A percentile compares a stretch with the other conserved stretches of the same genome.
These are phyloP conservation scores for Theristus sp. DNA, from an alignment of 2,888 invertebrate genomes.

Conservation along the genomic window DNA sequence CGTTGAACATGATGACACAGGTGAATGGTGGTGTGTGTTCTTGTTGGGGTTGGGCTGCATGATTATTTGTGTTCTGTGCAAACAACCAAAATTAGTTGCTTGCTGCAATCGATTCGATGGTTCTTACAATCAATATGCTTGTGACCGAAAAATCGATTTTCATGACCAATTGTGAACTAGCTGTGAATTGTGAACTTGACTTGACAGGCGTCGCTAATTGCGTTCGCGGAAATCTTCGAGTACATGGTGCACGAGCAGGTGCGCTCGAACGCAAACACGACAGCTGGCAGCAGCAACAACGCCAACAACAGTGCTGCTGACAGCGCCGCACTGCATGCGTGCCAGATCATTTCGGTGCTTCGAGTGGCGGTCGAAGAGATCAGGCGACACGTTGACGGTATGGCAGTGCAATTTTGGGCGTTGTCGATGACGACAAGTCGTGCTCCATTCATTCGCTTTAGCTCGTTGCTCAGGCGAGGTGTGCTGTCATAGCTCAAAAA, in stretches of 20 bases:
- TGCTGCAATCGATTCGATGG: too few species aligned
- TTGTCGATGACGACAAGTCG: background rate
- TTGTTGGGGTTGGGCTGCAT: too few species aligned
- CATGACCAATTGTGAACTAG: background rate
- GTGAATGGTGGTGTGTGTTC: background rate
- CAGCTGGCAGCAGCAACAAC: background rate
- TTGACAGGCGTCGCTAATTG: constrained; percentile 55
- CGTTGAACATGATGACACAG: constrained; percentile 80
- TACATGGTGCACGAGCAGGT: constrained; percentile 66
- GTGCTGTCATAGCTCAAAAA: too few species aligned
- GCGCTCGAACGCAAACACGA: background rate
- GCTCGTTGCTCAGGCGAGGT: too few species aligned
- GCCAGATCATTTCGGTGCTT: constrained; percentile 66
- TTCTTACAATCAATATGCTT: too few species aligned
- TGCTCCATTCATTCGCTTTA: too few species aligned
- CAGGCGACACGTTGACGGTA: constrained; percentile 14
- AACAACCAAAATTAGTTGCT: too few species aligned
- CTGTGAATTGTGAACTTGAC: background rate
- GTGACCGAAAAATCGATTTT: too few species aligned
- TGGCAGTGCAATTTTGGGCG: background rate
- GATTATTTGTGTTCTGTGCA: too few species aligned
- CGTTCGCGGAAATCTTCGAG: constrained; percentile 64
- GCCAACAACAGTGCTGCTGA: constrained; percentile 2
- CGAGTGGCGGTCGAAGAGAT: constrained; percentile 49
- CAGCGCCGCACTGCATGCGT: constrained; percentile 48